Evolutionary conservation across 2,113 vertebrate genomes (phyloP).

Genomic region (Ptilonorhynchus violaceus): DNA sequence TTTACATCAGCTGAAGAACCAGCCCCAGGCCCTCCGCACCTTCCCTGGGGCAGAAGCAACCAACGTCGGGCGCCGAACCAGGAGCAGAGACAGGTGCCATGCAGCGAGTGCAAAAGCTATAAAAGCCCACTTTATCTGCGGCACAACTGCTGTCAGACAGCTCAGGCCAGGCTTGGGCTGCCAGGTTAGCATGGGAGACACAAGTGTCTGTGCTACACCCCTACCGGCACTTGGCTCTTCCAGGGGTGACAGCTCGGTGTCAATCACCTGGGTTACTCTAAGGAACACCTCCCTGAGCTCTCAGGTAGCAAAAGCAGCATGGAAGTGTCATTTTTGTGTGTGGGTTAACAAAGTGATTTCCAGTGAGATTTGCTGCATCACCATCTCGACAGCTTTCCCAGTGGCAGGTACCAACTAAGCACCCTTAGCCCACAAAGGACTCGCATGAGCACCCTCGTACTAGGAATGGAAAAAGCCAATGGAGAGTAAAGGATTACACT

Average conservation of each 20-base stretch:
- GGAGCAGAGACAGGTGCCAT: neutral
- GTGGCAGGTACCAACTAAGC: neutral
- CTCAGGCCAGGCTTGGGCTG: neutral
- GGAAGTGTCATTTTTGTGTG: neutral
- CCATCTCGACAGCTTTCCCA: neutral
- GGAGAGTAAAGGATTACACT: neutral
- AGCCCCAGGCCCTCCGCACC: neutral
- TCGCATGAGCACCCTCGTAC: neutral
- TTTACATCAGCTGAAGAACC: neutral
- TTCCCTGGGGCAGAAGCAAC: neutral
- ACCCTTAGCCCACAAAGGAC: neutral
- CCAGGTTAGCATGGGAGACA: neutral
- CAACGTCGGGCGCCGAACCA: rapidly evolving
- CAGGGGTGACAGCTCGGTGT: neutral
- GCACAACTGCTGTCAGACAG: neutral
- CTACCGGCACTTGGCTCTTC: neutral
- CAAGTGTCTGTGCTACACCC: neutral
- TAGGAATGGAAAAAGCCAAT: rapidly evolving
- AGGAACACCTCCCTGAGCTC: neutral
- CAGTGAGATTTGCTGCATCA: neutral
- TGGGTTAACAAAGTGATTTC: neutral
- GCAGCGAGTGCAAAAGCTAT: neutral
- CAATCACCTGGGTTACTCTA: neutral
- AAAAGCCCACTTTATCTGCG: rapidly evolving
- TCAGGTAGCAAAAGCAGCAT: rapidly evolving